Evolutionary conservation across 1,140 invertebrate species (phyloP).

Genomic region (Nasonia giraulti): DNA sequence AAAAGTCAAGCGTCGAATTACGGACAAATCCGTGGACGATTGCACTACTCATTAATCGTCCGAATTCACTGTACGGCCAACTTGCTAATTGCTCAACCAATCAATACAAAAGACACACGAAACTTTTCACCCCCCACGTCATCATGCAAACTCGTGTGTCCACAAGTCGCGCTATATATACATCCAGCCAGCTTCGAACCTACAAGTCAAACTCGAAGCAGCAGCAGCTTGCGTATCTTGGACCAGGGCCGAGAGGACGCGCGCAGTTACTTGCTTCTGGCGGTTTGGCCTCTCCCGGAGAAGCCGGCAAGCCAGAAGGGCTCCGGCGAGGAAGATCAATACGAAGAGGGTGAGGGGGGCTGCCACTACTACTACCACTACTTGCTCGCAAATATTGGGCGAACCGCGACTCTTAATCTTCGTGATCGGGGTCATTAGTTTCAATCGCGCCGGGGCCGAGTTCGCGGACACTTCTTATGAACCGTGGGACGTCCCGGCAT

Average conservation of each 20-base stretch:
- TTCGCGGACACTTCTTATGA: slow-evolving; percentile 22
- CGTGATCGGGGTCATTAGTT: slow-evolving; percentile 49
- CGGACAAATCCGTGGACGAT: neutral
- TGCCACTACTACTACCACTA: no score
- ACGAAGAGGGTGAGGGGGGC: neutral
- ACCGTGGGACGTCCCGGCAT: slow-evolving; percentile 15
- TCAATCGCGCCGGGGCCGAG: slow-evolving; percentile 35
- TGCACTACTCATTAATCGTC: neutral
- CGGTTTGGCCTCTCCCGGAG: slow-evolving; percentile 2
- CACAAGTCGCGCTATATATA: neutral
- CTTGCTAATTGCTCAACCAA: neutral
- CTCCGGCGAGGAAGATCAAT: slow-evolving; percentile 25
- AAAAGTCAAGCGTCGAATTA: no score
- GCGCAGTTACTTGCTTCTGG: neutral
- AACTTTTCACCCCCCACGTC: neutral
- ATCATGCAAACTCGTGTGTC: no score
- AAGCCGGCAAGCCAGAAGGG: slow-evolving; percentile 4
- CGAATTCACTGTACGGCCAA: no score
- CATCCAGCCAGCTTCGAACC: neutral
- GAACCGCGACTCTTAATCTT: slow-evolving; percentile 49
- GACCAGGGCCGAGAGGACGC: neutral
- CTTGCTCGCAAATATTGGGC: slow-evolving; percentile 20
- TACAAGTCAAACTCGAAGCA: neutral
- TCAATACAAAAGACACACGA: neutral
- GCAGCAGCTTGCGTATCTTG: neutral